These are phyloP conservation scores for Somateria mollissima DNA, from an alignment of 2,797 vertebrate genomes.

Conservation along the genomic window DNA sequence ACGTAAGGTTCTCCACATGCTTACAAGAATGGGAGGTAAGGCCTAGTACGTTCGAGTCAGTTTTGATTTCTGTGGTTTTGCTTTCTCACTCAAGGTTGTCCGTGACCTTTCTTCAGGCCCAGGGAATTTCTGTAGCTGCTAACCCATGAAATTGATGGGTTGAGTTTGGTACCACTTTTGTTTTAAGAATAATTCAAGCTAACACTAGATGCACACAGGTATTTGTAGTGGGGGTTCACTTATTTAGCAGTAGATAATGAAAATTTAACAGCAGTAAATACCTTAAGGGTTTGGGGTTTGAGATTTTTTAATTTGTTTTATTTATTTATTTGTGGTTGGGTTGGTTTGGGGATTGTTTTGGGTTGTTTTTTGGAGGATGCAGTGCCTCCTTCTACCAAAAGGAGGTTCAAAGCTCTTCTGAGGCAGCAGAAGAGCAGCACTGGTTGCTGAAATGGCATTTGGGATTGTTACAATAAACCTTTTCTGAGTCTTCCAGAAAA, in stretches of 20 bases:
- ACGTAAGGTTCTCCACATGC: accelerated
- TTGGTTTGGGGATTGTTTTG: too few relatives aligned
- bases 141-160: neutral
- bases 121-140: neutral
- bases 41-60: neutral
- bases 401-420: neutral
- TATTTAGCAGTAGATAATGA: neutral
- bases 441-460: neutral
- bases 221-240: neutral
- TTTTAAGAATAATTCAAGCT: neutral
- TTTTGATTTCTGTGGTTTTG: neutral
- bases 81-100: neutral
- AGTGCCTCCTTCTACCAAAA: neutral
- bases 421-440: neutral
- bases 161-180: neutral
- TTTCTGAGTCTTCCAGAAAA: neutral
- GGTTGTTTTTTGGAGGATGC: neutral
- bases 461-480: neutral
- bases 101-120: neutral
- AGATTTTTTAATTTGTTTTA: neutral
- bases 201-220: neutral
- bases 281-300: neutral
- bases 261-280: neutral
- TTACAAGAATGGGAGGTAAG: neutral
- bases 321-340: neutral